Conservation (phyloP, 2,113 vertebrate genomes). For the Macrotis lagotis region DNA sequence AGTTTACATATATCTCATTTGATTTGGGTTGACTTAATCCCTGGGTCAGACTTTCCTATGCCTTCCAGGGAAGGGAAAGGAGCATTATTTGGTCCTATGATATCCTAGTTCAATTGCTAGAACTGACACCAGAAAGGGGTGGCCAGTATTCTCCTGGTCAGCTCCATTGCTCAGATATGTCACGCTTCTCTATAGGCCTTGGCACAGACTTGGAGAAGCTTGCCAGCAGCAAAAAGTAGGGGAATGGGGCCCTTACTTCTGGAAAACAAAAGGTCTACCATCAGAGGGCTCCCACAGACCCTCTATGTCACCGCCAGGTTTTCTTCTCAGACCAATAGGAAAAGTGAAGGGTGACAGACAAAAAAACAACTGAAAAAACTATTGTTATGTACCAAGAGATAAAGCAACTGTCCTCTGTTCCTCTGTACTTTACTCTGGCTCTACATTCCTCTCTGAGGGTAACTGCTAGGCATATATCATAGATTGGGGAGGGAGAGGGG, state of each 20-base stretch:
- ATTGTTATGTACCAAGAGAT: background rate
- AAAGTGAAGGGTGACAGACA: background rate
- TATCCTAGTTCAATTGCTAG: background rate
- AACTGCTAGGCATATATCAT: background rate
- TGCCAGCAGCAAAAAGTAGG: background rate
- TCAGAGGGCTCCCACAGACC: background rate
- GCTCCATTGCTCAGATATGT: background rate
- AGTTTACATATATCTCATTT: background rate
- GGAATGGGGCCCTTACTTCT: background rate
- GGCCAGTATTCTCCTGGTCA: background rate
- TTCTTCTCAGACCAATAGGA: background rate
- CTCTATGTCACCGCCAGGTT: background rate
- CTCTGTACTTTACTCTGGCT: background rate
- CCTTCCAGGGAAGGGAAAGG: background rate
- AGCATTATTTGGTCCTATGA: background rate
- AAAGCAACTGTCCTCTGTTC: background rate
- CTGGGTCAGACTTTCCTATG: background rate
- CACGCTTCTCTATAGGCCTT: background rate
- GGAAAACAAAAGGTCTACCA: background rate
- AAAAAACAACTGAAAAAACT: background rate
- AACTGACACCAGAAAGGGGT: background rate
- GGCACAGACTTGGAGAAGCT: background rate
- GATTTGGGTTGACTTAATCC: background rate
- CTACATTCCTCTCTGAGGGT: background rate
- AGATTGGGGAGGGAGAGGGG: background rate